A percentile compares a stretch with the other conserved stretches of the same genome.
phyloP scores from a whole-genome alignment of 1,140 invertebrate species.

The Drosophila erecta region DNA sequence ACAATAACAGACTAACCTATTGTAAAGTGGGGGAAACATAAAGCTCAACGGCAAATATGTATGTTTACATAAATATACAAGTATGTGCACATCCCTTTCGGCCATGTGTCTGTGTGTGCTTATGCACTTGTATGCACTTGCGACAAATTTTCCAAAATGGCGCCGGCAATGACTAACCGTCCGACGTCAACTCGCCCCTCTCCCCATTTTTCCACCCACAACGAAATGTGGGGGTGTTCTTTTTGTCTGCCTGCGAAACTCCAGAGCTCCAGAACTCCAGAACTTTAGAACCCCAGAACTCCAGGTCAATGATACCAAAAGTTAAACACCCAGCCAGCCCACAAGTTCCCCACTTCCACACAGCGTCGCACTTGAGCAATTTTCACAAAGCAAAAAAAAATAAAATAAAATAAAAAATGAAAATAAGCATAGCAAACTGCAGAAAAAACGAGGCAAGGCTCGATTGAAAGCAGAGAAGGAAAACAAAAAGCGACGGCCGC shows the following conservation, averaged over 20 bases:
- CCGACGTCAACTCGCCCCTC: conserved; percentile 4
- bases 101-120: conserved; percentile 14
- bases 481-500: conserved; percentile 48
- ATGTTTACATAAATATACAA: conserved; percentile 10
- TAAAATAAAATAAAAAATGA: conserved; percentile 21
- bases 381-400: conserved; percentile 65
- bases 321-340: conserved; percentile 70
- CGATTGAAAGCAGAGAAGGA: conserved; percentile 39
- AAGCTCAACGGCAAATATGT: conserved; percentile 43
- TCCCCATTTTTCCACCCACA: conserved; percentile 2
- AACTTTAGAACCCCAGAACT: conserved; percentile 29
- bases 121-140: conserved; percentile 35
- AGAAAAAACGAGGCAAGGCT: conserved; percentile 10
- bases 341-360: conserved; percentile 23
- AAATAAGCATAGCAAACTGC: conserved; percentile 3
- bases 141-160: conserved; percentile 76
- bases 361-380: conserved; percentile 78
- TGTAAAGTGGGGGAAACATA: conserved; percentile 72
- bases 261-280: conserved; percentile 40
- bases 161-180: conserved; percentile 59
- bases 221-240: conserved; percentile 23
- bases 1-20: conserved; percentile 83
- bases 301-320: conserved; percentile 83
- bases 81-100: conserved; percentile 24
- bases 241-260: conserved; percentile 54